Percentiles rank a stretch among this genome's conserved stretches.
phyloP scores from a whole-genome alignment of 23 tunicate species.

The Pegea sp. region DNA sequence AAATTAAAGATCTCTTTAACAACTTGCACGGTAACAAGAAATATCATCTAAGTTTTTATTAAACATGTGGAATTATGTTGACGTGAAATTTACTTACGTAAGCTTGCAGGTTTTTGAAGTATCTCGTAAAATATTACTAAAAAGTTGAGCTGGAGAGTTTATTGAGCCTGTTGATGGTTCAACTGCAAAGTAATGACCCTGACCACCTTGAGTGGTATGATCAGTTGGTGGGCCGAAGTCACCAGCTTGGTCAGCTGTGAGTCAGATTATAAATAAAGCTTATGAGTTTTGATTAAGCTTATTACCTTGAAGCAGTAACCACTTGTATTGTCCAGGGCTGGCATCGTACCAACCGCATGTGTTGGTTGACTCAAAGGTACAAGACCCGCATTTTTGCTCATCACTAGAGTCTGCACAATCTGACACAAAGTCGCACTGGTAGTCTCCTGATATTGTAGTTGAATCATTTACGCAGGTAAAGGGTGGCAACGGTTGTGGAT shows the following conservation, averaged over 20 bases:
- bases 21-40: too few relatives aligned
- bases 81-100: constrained; percentile 23
- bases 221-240: constrained; percentile 54
- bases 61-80: too few relatives aligned
- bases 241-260: constrained; percentile 39
- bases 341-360: constrained; percentile 63
- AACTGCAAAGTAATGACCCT: constrained; percentile 75
- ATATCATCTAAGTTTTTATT: too few relatives aligned
- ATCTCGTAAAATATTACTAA: constrained; percentile 36
- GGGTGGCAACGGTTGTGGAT: constrained; percentile 8
- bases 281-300: constrained; percentile 1
- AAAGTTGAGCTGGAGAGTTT: constrained; percentile 59
- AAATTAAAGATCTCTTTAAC: too few relatives aligned
- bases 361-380: constrained; percentile 37
- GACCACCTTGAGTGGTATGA: constrained; percentile 45
- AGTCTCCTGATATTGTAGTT: constrained; percentile 10
- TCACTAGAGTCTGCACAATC: constrained; percentile 71
- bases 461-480: constrained; percentile 43
- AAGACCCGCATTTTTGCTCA: constrained; percentile 48
- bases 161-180: constrained; percentile 43
- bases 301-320: constrained; percentile 64
- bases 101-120: constrained; percentile 61
- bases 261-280: background rate
- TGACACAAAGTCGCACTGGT: constrained; percentile 28
- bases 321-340: constrained; percentile 73